Conservation (phyloP, 2,113 vertebrate genomes). For the Oceanites oceanicus region DNA sequence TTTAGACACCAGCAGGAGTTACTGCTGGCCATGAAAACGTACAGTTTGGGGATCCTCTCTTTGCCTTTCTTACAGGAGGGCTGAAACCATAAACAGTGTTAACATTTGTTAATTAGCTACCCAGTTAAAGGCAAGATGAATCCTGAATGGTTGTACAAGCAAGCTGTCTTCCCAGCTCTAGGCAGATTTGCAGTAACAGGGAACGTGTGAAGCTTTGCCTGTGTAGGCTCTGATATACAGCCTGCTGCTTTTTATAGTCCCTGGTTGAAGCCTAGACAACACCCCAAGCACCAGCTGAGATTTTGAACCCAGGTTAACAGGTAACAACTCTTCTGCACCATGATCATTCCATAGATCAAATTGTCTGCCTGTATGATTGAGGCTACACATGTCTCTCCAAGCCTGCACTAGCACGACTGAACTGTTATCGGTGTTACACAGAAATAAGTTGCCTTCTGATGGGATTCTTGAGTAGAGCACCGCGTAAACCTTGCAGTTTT, state of each 20-base stretch:
- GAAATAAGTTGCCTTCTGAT: conserved; percentile 16
- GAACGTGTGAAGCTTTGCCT: neutral
- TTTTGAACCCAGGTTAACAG: neutral
- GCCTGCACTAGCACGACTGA: accelerated
- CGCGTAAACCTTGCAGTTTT: neutral
- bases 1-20: neutral
- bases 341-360: neutral
- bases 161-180: neutral
- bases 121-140: neutral
- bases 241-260: neutral
- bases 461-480: neutral
- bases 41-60: neutral
- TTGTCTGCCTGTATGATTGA: neutral
- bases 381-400: neutral
- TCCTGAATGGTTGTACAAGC: neutral
- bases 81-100: neutral
- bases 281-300: neutral
- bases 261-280: neutral
- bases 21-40: neutral
- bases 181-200: neutral
- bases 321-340: neutral
- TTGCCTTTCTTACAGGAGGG: neutral
- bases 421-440: neutral
- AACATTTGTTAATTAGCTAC: neutral
- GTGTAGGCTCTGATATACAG: neutral